Evolutionary conservation across 2,113 vertebrate species (phyloP).

Genomic region (Menura novaehollandiae): DNA sequence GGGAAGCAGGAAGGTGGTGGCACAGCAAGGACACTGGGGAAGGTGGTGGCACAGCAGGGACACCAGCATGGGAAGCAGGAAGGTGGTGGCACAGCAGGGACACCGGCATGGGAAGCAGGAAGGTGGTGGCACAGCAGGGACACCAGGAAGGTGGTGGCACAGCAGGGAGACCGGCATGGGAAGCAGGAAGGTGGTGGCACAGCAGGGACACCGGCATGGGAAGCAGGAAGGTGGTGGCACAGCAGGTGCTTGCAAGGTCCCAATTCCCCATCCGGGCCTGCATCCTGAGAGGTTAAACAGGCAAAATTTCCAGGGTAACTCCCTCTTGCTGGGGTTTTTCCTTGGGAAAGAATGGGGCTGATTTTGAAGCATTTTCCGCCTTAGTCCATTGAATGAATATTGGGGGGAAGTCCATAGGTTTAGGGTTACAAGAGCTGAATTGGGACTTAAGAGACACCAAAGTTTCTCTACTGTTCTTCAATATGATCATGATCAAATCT

Average conservation of each 20-base stretch:
- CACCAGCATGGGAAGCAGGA: not conserved
- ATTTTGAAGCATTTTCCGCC: not conserved
- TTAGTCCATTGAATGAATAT: not conserved
- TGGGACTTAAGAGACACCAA: not conserved
- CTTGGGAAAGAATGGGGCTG: not conserved
- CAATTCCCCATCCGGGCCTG: not conserved
- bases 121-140: not conserved
- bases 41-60: not conserved
- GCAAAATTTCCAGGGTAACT: not conserved
- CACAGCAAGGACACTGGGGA: not conserved
- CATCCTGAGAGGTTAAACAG: not conserved
- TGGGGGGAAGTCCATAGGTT: not conserved
- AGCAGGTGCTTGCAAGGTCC: not conserved
- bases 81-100: not conserved
- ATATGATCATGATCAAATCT: not conserved
- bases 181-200: not conserved
- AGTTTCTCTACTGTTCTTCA: not conserved
- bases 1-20: not conserved
- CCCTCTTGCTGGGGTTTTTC: not conserved
- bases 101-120: not conserved
- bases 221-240: not conserved
- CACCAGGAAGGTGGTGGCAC: not conserved
- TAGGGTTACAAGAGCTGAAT: not conserved
- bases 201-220: not conserved
- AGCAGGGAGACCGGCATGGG: rapidly evolving